Evolutionary conservation across 2,888 invertebrate species (phyloP).

Genomic region (Lasioglossum marginatum): DNA sequence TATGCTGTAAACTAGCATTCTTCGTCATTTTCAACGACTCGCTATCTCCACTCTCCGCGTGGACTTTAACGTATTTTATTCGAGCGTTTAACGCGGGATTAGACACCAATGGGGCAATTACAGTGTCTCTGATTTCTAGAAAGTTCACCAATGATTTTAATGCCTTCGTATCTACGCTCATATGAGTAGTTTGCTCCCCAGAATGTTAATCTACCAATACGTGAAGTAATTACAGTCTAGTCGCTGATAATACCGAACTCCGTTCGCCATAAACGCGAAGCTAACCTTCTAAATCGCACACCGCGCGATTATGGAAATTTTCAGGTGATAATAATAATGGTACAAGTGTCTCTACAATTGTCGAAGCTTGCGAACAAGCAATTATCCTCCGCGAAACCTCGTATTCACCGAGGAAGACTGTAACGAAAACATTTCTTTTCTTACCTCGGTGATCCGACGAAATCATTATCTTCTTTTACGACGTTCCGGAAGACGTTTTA

Average conservation of each 20-base stretch:
- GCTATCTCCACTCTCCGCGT: not conserved
- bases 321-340: not conserved
- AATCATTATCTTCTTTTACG: conserved; percentile 7
- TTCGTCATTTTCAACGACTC: not conserved
- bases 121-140: not conserved
- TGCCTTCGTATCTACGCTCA: not conserved
- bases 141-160: not conserved
- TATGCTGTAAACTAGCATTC: not conserved
- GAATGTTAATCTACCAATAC: not conserved
- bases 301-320: not conserved
- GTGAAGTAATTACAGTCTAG: not conserved
- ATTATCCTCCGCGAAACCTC: not conserved
- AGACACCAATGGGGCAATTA: not conserved
- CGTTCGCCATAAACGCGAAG: not conserved
- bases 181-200: not conserved
- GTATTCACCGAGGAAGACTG: not conserved
- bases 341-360: not conserved
- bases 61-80: not conserved
- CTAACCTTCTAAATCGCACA: not conserved
- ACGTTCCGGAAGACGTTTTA: conserved; percentile 14
- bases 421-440: not conserved
- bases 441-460: not conserved
- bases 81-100: not conserved
- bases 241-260: not conserved
- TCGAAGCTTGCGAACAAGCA: not conserved